Percentiles rank a stretch among this genome's conserved stretches.
Evolutionary conservation across 2,888 invertebrate genomes (phyloP).

Genomic region (Proisotoma minuta): DNA sequence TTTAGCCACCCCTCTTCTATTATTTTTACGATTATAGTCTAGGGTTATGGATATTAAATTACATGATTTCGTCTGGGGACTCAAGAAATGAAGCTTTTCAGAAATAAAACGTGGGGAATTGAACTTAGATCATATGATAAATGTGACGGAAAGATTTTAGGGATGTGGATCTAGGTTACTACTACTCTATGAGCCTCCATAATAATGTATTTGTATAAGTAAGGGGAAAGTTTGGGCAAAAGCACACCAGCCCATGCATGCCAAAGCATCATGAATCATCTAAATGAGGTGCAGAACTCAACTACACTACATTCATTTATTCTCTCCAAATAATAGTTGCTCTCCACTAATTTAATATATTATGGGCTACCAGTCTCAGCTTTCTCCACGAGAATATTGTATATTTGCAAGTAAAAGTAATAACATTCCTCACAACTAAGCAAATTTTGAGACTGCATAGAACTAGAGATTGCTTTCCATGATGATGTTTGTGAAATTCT

Average conservation of each 20-base stretch:
- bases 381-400: too few relatives aligned
- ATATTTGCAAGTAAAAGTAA: too few relatives aligned
- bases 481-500: too few relatives aligned
- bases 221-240: background rate
- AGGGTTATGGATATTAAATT: slow-evolving; percentile 17
- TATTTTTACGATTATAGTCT: slow-evolving; percentile 12
- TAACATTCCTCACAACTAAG: too few relatives aligned
- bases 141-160: slow-evolving; percentile 27
- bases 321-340: slow-evolving; percentile 8
- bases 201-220: background rate
- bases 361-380: too few relatives aligned
- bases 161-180: slow-evolving; percentile 17
- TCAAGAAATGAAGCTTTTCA: background rate
- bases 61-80: background rate
- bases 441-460: too few relatives aligned
- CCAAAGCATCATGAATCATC: slow-evolving; percentile 33
- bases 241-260: background rate
- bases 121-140: slow-evolving; percentile 17
- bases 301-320: background rate
- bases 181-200: background rate
- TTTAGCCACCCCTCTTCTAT: background rate
- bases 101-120: background rate
- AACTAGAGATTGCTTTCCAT: too few relatives aligned
- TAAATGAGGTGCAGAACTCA: slow-evolving; percentile 28
- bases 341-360: too few relatives aligned